Percentiles rank a stretch among this genome's conserved stretches.
These are phyloP conservation scores for Frankliniella intonsa DNA, from an alignment of 2,888 invertebrate species.

Conservation along the genomic window DNA sequence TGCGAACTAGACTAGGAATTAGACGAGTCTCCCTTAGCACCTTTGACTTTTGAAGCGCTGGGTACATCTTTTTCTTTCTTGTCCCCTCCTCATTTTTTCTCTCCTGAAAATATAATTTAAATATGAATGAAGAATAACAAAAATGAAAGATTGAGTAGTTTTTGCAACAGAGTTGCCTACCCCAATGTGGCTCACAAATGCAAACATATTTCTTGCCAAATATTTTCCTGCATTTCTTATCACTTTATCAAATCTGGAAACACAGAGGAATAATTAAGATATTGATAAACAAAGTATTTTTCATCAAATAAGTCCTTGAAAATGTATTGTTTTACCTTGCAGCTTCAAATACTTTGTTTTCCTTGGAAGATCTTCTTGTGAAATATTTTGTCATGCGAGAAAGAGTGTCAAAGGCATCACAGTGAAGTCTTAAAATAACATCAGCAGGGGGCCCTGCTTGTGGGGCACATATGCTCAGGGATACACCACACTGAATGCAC, in stretches of 20 bases:
- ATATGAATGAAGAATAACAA: background rate
- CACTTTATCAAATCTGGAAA: conserved; percentile 40
- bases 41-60: conserved; percentile 42
- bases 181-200: conserved; percentile 56
- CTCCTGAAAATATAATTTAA: background rate
- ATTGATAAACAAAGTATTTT: background rate
- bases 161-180: conserved; percentile 43
- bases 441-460: conserved; percentile 55
- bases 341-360: conserved; percentile 49
- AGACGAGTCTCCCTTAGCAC: conserved; percentile 51
- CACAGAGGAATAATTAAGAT: background rate
- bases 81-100: conserved; percentile 41
- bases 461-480: conserved; percentile 51
- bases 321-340: conserved; percentile 45
- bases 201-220: conserved; percentile 54
- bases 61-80: conserved; percentile 40
- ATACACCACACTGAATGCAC: conserved; percentile 51
- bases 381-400: conserved; percentile 59
- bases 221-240: conserved; percentile 57
- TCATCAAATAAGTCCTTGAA: background rate
- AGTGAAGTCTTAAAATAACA: conserved; percentile 53
- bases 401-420: conserved; percentile 53
- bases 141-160: background rate
- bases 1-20: conserved; percentile 61
- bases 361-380: conserved; percentile 48